Base-by-base conservation (phyloP, 2,888 invertebrate species). In the Norana najaformis region DNA sequence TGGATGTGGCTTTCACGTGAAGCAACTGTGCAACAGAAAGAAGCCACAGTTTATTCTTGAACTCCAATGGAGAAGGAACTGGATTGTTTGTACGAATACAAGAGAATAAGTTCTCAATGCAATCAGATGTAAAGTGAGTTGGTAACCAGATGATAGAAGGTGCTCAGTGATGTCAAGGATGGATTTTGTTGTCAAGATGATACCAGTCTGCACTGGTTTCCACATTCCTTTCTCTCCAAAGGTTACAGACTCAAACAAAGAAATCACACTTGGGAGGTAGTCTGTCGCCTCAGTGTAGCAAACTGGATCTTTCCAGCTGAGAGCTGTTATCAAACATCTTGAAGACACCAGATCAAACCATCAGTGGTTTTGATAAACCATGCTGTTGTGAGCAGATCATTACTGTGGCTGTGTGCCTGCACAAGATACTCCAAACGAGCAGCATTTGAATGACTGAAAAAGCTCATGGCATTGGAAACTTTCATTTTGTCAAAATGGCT, bases 191-290 rank as follows among this genome's bases (percentile, higher is more conserved):
- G 34, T 83, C 30, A 83, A n/a, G 83, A 83, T 83, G 5, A 83
- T 83, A 18, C 83, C 83, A n/a, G 83, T 83, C 83, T 83, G 83
- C 23, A n/a, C 83, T 36, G 83, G 83, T n/a, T 83, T 83, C 83
- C 83, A 83, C 14, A 14, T 30, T 35, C 83, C 83, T 35, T 83
- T 83, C 13, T n/a, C 30, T n/a, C 83, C 83, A 35, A n/a, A 16
- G 34, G 34, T 23, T n/a, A n/a, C n/a, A n/a, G 34, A 14, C 14
- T 83, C 83, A 83, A 85, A 83, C n/a, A 83, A 36, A 18, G 14
- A 14, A 6, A 85, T 85, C 4, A 85, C 34, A n/a, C 36, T 20
- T 23, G 23, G 4, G 8, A 85, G 85, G 35, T 35, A 85, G 35
- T 85, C 85, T 20, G 35, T 16, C n/a, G 69, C 69, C 6, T 69